Conservation (phyloP, 2,888 invertebrate species). For the Xylota sylvarum region DNA sequence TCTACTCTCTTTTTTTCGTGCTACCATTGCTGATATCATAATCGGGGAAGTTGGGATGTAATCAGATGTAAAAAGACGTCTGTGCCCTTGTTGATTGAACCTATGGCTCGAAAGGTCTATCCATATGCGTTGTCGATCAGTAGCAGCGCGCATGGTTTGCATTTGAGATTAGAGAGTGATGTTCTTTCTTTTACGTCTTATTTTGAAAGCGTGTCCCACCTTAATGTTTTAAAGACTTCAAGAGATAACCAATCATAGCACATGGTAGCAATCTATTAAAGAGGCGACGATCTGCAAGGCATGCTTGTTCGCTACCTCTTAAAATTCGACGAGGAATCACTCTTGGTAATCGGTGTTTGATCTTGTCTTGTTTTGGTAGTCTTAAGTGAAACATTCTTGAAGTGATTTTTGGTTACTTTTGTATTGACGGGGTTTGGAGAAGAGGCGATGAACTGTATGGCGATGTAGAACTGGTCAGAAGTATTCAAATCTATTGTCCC, state of each 20-base stretch:
- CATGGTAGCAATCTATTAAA: too few species aligned
- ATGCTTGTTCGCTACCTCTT: too few species aligned
- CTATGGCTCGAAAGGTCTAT: not conserved
- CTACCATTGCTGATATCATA: conserved; percentile 1
- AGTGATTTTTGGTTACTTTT: too few species aligned
- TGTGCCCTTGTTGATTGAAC: not conserved
- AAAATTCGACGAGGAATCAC: too few species aligned
- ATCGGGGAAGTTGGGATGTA: not conserved
- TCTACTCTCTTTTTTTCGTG: not conserved
- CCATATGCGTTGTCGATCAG: not conserved
- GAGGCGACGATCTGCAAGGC: too few species aligned
- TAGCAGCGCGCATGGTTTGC: not conserved
- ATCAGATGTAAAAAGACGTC: not conserved
- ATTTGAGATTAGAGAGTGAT: not conserved
- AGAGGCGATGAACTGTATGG: too few species aligned
- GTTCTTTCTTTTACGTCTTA: not conserved
- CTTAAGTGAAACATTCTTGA: too few species aligned
- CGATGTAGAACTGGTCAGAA: too few species aligned
- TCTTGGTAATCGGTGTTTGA: too few species aligned
- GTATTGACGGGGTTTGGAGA: too few species aligned
- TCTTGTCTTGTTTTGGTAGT: too few species aligned
- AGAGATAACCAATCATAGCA: not conserved
- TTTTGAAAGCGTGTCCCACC: not conserved
- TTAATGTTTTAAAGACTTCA: not conserved
- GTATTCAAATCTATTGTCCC: too few species aligned